A percentile compares a stretch with the other conserved stretches of the same genome.
These are phyloP conservation scores for Drosophila asahinai DNA, from an alignment of 1,140 invertebrate genomes.

Conservation along the genomic window DNA sequence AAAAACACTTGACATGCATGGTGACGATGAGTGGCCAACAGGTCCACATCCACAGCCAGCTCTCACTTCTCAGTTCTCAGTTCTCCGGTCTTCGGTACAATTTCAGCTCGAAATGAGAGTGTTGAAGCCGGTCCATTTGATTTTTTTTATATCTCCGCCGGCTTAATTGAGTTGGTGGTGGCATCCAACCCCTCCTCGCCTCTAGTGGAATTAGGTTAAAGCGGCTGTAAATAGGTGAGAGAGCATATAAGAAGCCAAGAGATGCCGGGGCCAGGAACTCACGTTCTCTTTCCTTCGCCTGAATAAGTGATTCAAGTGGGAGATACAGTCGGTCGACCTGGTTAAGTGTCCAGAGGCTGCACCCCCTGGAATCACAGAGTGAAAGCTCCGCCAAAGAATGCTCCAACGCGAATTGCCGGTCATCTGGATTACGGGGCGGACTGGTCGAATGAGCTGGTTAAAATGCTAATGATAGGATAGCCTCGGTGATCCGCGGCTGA, in stretches of 20 bases:
- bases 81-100: neutral
- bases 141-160: constrained; percentile 62
- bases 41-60: constrained; percentile 7
- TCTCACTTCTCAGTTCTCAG: constrained; percentile 15
- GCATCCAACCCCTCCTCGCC: neutral
- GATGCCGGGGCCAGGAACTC: constrained; percentile 31
- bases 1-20: constrained; percentile 79
- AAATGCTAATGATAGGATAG: constrained; percentile 49
- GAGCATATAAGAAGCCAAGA: constrained; percentile 35
- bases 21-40: constrained; percentile 58
- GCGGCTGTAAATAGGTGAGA: constrained; percentile 69
- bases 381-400: constrained; percentile 34
- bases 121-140: constrained; percentile 59
- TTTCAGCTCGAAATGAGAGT: constrained; percentile 32
- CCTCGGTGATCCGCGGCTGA: neutral
- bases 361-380: constrained; percentile 5
- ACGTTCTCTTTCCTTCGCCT: constrained; percentile 4
- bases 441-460: constrained; percentile 34
- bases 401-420: constrained; percentile 31
- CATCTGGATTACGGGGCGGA: constrained; percentile 31
- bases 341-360: constrained; percentile 12
- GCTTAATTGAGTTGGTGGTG: constrained; percentile 68
- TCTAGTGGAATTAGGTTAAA: constrained; percentile 79
- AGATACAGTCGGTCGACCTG: constrained; percentile 33
- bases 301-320: constrained; percentile 27